Evolutionary conservation across 2,113 vertebrate genomes (phyloP), one percentile per base, ranked within the genome.

Genomic region (Psephotus haematonotus): DNA sequence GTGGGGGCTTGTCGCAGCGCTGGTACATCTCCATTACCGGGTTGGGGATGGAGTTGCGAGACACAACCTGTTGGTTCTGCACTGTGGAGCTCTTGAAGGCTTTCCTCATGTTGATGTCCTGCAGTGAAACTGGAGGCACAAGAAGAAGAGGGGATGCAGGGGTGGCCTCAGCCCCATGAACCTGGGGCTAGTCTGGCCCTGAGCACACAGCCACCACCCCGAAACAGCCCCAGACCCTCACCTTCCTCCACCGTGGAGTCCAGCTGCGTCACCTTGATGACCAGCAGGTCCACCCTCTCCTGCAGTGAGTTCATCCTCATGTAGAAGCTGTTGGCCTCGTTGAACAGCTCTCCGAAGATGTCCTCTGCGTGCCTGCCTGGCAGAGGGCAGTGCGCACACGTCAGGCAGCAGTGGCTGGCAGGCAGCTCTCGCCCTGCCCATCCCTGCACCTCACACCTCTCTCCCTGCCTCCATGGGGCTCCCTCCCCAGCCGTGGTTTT

Each of bases 61-160:
- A 99, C 88, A 99, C 99, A 7, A 99, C 99, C 97, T 99, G 99
- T 97, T 99, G 99, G 95, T 99, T 99, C 97, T 99, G 99, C 88
- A 98, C 98, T 10, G 99, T 99, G 75, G 99, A 99, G 95, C 99
- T 99, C 97, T 99, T 99, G 92, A 99, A 99, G 31, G 99, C 99
- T 96, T 99, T 99, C 95, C 99, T 97, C 99, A 99, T 99, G 98
- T 99, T 99, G 96, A 99, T 99, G 81, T 99, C 99, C 97, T 99
- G 99, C 93, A 99, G 97, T 0, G 99, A 99, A 37, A 99, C 99
- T 99, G 97, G 31, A 78, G 84, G 25, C n/a, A 28, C 29, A 3
- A 67, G n/a, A 64, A 25, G 63, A 59, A 86, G 37, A 17, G 4
- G 25, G 19, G n/a, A 37, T 78, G 50, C 3, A 47, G 41, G 6